These are phyloP conservation scores for Zosterops lateralis DNA, from an alignment of 2,113 vertebrate genomes.

Conservation along the genomic window DNA sequence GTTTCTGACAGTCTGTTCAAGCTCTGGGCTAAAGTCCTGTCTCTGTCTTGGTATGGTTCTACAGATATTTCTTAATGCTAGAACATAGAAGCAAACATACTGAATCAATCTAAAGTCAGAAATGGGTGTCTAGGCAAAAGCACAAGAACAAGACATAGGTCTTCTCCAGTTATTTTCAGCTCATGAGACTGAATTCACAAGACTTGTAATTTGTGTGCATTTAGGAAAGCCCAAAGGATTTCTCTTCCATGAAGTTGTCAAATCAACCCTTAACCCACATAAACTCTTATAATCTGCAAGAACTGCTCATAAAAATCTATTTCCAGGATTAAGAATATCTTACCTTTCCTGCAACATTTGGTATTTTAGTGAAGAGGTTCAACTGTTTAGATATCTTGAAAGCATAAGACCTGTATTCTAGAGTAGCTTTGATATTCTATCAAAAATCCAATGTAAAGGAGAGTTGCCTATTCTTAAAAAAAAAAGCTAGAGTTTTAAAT, in stretches of 20 bases:
- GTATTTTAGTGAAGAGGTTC: not conserved
- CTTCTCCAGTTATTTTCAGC: not conserved
- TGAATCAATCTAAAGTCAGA: not conserved
- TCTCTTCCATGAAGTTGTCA: not conserved
- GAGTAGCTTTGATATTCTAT: not conserved
- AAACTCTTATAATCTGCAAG: not conserved
- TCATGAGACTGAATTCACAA: not conserved
- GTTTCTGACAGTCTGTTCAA: not conserved
- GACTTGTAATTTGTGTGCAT: not conserved
- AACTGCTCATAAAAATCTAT: not conserved
- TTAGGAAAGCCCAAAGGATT: not conserved
- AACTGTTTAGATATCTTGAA: not conserved
- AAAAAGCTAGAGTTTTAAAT: fast-evolving
- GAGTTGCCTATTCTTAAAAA: not conserved
- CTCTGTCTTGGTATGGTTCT: not conserved
- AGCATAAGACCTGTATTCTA: not conserved
- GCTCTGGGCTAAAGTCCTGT: not conserved
- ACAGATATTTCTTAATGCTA: not conserved
- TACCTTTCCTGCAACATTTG: not conserved
- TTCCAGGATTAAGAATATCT: not conserved
- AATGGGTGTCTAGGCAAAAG: not conserved
- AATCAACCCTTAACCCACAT: not conserved
- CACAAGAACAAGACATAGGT: not conserved
- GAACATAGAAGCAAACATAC: not conserved
- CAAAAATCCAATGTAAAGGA: not conserved